Evolutionary conservation across 2,888 invertebrate species (phyloP), one percentile per base, ranked within the genome.

Genomic region (Cheilosia urbana): DNA sequence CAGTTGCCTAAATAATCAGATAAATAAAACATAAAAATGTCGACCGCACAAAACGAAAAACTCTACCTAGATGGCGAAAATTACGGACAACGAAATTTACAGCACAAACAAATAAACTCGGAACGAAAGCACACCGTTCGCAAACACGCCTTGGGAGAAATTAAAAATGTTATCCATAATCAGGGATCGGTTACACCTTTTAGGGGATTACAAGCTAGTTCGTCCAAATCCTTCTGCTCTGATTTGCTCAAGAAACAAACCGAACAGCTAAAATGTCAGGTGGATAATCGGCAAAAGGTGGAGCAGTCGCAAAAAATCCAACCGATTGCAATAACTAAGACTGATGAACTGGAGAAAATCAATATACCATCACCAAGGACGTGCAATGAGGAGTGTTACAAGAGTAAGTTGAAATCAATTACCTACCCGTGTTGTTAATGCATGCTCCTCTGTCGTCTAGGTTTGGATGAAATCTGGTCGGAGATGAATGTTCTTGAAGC

Each of bases 121-220:
- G 85, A 85, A 40, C 80, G 81, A 7, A 85, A 85, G 53, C 71
- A 80, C 17, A 85, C 11, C 6, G 47, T 85, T 19, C 85, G 85
- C 42, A 88, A 88, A 47, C 88, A 88, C 24, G 88, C 87, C 21
- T 87, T 88, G 72, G 88, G 88, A 1, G 88, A 88, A 77, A 60
- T 88, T 2, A 88, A 88, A 72, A 88, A 88, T 87, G 87, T 88
- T 37, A 85, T 88, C 2, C 88, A 88, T 55, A 88, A 88, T 57
- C 88, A 88, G 15, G 49, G 62, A 0, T 82, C 80, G 7, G 53
- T 76, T 24, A 88, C 88, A 21, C 87, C 88, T 1, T 77, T 88
- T 7, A 88, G 87, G 42, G 87, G 87, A 4, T 2, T 55, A 9
- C 57, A 55, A 47, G n/a, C 55, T 40, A 66, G 75, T 13, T 37